Base-by-base conservation (phyloP, 2,888 invertebrate species). In the Platerodrilus igneus region DNA sequence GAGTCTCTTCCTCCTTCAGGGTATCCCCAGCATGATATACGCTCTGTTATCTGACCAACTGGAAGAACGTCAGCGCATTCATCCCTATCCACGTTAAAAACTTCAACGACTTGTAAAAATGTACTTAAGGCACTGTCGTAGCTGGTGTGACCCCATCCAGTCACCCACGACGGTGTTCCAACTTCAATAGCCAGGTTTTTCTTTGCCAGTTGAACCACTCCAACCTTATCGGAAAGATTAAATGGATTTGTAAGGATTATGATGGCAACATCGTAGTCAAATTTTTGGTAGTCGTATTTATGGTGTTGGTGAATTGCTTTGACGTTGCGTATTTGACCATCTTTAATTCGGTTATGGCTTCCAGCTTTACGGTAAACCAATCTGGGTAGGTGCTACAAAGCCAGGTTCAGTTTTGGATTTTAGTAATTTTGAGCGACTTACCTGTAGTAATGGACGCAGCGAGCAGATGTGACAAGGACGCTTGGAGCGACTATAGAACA, bases 241-340 rank as follows among this genome's bases (percentile, higher is more conserved):
- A n/a, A n/a, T n/a, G n/a, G n/a, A n/a, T n/a, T n/a, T n/a, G n/a
- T n/a, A n/a, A 54, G 56, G 34, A n/a, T n/a, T n/a, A 65, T 32
- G 6, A 65, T 35, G 14, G 58, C 57, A 4, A 58, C 51, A 17
- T 63, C 64, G 27, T 57, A 64, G 39, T 63, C 58, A 11, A 50
- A 44, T 3, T 44, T 45, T 2, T 17, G 14, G 1, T 6, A n/a
- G 21, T 53, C 30, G 49, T 52, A 65, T 7, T n/a, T n/a, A n/a
- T n/a, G n/a, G n/a, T n/a, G n/a, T n/a, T n/a, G n/a, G n/a, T n/a
- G n/a, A n/a, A n/a, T n/a, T n/a, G n/a, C n/a, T n/a, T n/a, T n/a
- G n/a, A n/a, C n/a, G n/a, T n/a, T n/a, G n/a, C n/a, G n/a, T n/a
- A n/a, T n/a, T n/a, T n/a, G n/a, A n/a, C n/a, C n/a, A n/a, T n/a